Percentiles rank a stretch among this genome's conserved stretches.
phyloP scores from a whole-genome alignment of 2,113 vertebrate species.

The Callopanchax toddi region DNA sequence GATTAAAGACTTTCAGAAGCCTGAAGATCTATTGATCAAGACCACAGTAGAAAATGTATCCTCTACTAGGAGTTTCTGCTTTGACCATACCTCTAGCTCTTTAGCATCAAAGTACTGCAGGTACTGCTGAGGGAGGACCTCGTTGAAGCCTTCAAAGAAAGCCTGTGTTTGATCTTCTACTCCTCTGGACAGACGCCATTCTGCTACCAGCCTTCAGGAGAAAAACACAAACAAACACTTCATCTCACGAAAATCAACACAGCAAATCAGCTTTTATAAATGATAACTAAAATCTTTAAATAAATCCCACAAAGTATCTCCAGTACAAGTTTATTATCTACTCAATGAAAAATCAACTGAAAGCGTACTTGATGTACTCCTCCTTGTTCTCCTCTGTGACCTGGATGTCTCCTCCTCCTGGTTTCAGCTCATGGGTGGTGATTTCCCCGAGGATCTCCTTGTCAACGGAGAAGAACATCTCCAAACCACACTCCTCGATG shows the following conservation, averaged over 20 bases:
- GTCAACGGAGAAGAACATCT: slow-evolving; percentile 99
- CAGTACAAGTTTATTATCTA: not conserved
- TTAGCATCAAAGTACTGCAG: slow-evolving; percentile 98
- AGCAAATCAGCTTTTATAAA: not conserved
- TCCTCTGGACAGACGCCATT: slow-evolving; percentile 95
- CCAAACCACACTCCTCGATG: slow-evolving; percentile 95
- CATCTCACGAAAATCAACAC: not conserved
- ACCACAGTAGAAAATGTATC: no score
- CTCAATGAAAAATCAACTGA: not conserved
- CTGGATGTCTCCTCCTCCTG: slow-evolving; percentile 90
- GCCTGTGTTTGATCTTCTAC: slow-evolving; percentile 98
- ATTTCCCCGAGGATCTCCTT: slow-evolving; percentile 98
- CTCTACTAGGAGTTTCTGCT: not conserved
- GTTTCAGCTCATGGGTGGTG: slow-evolving; percentile 94
- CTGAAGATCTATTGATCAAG: no score
- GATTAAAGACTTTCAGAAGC: no score
- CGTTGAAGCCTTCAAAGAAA: slow-evolving; percentile 98
- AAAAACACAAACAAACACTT: not conserved
- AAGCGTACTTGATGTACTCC: slow-evolving; percentile 91
- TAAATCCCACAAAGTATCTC: not conserved
- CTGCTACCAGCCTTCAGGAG: slow-evolving; percentile 88
- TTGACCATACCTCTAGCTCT: slow-evolving; percentile 89
- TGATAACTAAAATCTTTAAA: no score
- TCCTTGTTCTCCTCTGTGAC: slow-evolving; percentile 99
- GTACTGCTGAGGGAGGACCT: slow-evolving; percentile 97